Base-by-base conservation (phyloP, 37 sponge, comb jelly and placozoan species). In the Tethya wilhelma region DNA sequence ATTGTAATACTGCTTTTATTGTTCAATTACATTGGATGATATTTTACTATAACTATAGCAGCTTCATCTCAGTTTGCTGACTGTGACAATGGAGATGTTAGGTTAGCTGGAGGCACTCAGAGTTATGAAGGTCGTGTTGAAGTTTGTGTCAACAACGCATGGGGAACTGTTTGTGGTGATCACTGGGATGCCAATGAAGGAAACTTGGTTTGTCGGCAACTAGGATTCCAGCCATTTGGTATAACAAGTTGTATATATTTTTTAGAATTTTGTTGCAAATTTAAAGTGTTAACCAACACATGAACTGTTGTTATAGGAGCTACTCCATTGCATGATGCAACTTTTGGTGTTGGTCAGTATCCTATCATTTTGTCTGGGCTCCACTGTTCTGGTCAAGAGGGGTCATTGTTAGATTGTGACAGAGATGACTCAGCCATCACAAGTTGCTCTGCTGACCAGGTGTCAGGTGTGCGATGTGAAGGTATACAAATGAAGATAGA, bases 111-210 rank as follows among this genome's bases (percentile, higher is more conserved):
- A 25, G 63, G 63, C 22, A 8, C 63, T n/a, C 28, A 12, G 7
- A n/a, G 7, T 25, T 25, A 60, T 60, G 26, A 60, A 60, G 63
- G 63, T n/a, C 22, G 65, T 1, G 39, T 77, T 23, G 65, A 77
- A 43, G 44, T 77, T 1, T 77, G 34, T 65, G n/a, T 39, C 7
- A 41, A 64, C 22, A n/a, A 32, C 33, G 2, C 2, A 36, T 77
- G 78, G 78, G 64, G 78, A 23, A 77, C 78, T 34, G 78, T 77
- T 19, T 77, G 78, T 20, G 46, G 62, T 63, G 31, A 63, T 20
- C 33, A 19, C 44, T 77, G 42, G 64, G 49, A 34, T 65, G 3
- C 30, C 12, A 60, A 26, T 33, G 34, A 64, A n/a, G 65, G 46
- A 34, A 37, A 37, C 9, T 29, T 63, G 20, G 43, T 63, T 19